phyloP scores from a whole-genome alignment of 1,140 invertebrate genomes.

The Helicorthomorpha holstii region DNA sequence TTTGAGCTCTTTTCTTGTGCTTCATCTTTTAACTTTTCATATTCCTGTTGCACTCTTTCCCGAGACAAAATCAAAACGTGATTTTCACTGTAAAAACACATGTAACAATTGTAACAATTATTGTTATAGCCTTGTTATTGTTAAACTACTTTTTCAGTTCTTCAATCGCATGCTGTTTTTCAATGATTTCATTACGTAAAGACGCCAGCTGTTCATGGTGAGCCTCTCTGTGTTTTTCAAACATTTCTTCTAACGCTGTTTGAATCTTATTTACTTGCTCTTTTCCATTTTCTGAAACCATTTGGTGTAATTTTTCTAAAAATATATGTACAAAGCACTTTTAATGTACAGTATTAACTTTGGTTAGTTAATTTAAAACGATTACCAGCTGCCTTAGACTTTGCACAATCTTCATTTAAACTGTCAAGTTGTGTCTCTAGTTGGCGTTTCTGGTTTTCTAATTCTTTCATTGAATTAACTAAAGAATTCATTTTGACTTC shows the following conservation, averaged over 20 bases:
- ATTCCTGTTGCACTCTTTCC: slow-evolving; percentile 85
- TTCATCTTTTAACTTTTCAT: slow-evolving; percentile 86
- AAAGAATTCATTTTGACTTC: slow-evolving; percentile 89
- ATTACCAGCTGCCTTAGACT: slow-evolving; percentile 60
- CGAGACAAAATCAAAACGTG: slow-evolving; percentile 83
- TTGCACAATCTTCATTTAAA: slow-evolving; percentile 78
- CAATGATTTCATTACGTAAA: slow-evolving; percentile 75
- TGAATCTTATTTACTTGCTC: slow-evolving; percentile 58
- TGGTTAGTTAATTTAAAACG: slow-evolving; percentile 7
- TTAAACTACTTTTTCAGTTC: slow-evolving; percentile 68
- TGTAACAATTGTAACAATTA: neutral
- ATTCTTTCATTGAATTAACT: slow-evolving; percentile 83
- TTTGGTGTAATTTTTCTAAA: slow-evolving; percentile 38
- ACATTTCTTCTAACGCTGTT: slow-evolving; percentile 72
- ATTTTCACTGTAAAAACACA: slow-evolving; percentile 46
- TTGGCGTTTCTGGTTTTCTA: slow-evolving; percentile 80
- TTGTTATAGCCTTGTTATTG: neutral
- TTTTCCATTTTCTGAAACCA: slow-evolving; percentile 54
- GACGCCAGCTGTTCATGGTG: slow-evolving; percentile 72
- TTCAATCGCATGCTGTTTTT: slow-evolving; percentile 76
- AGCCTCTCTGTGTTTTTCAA: slow-evolving; percentile 81
- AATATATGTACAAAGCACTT: slow-evolving; percentile 10
- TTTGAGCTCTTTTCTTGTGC: slow-evolving; percentile 85
- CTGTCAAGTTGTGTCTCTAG: slow-evolving; percentile 87
- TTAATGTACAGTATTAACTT: too few relatives aligned